Evolutionary conservation across 2,113 vertebrate genomes (phyloP).

Genomic region (Lota lota): DNA sequence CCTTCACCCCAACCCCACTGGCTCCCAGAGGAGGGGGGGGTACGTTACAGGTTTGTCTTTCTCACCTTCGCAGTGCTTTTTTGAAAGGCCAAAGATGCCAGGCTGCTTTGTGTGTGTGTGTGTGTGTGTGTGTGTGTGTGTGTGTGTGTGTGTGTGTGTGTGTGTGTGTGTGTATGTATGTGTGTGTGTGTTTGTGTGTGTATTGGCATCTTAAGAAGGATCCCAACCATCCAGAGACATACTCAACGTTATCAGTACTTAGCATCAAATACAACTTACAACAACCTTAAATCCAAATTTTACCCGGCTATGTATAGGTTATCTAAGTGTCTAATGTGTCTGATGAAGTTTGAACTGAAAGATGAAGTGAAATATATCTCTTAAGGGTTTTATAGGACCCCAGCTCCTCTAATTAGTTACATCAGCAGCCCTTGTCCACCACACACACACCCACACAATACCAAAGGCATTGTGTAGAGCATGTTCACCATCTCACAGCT

Average conservation of each 20-base stretch:
- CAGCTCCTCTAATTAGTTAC: constrained; percentile 7
- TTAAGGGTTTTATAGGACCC: constrained; percentile 23
- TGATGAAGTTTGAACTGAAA: too few relatives aligned
- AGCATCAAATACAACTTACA: background rate
- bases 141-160: constrained; percentile 4
- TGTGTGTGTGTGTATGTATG: constrained; percentile 11
- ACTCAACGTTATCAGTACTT: too few relatives aligned
- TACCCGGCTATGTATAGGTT: background rate
- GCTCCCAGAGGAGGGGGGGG: too few relatives aligned
- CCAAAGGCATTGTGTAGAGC: constrained; percentile 9
- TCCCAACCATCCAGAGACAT: background rate
- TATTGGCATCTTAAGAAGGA: constrained; percentile 6
- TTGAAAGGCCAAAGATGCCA: background rate
- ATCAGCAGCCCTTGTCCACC: constrained; percentile 17
- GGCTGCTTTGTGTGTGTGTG: too few relatives aligned
- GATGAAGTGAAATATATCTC: too few relatives aligned
- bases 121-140: too few relatives aligned
- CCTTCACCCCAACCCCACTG: too few relatives aligned
- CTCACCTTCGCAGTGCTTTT: background rate
- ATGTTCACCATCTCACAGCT: constrained; percentile 54
- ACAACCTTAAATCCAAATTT: constrained; percentile 1
- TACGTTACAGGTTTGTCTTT: too few relatives aligned
- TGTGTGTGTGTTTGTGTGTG: constrained; percentile 6
- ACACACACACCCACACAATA: background rate
- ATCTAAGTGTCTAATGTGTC: too few relatives aligned